A percentile compares a stretch with the other conserved stretches of the same genome.
Evolutionary conservation across 2,797 vertebrate genomes (phyloP).

Genomic region (Hemibagrus guttatus): DNA sequence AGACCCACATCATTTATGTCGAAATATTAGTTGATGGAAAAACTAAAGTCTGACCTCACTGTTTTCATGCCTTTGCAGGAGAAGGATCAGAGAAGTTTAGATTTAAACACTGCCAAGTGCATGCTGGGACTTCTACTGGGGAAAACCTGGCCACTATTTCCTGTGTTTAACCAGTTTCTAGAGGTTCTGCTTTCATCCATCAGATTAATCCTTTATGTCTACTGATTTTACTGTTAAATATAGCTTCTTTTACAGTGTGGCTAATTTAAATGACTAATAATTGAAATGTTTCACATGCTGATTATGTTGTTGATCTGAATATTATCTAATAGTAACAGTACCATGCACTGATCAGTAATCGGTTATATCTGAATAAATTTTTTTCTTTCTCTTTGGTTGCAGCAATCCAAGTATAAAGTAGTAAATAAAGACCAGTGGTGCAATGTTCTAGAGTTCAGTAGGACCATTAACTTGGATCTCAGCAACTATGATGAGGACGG

Average conservation of each 20-base stretch:
- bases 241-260: background rate
- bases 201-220: background rate
- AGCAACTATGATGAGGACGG: constrained; percentile 99
- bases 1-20: background rate
- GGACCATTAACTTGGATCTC: constrained; percentile 98
- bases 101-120: constrained; percentile 98
- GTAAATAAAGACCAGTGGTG: constrained; percentile 99
- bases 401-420: constrained; percentile 99
- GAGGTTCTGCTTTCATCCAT: constrained; percentile 79
- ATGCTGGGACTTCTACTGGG: constrained; percentile 98
- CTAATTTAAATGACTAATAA: background rate
- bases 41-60: background rate
- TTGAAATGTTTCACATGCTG: too few relatives aligned
- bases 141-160: constrained; percentile 98
- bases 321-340: background rate
- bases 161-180: constrained; percentile 99
- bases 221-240: background rate
- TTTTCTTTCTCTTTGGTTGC: constrained; percentile 61
- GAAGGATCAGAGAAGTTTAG: constrained; percentile 99
- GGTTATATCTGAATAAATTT: background rate
- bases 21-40: background rate
- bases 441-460: constrained; percentile 99
- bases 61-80: constrained; percentile 75
- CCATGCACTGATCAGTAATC: background rate
- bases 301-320: background rate